A percentile compares a stretch with the other conserved stretches of the same genome.
Conservation (phyloP, 2,888 invertebrate genomes). For the Tubulanus polymorphus region DNA sequence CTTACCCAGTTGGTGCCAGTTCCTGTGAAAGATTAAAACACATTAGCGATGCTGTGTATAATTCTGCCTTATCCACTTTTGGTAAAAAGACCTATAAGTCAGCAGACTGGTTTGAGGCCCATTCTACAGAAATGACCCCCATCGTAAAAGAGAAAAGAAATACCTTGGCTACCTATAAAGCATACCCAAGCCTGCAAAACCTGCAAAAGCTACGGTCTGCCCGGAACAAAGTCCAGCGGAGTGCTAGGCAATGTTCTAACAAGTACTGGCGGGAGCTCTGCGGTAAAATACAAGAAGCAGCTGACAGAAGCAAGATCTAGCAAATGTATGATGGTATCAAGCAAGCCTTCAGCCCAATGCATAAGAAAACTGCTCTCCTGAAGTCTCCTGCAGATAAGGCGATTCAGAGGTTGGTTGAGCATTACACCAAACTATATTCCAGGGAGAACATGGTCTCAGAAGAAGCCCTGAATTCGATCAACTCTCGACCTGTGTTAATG, state of each 20-base stretch:
- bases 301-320: constrained; percentile 9
- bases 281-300: neutral
- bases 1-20: too few relatives aligned
- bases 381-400: constrained; percentile 3
- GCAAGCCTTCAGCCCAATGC: constrained; percentile 10
- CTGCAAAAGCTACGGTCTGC: too few relatives aligned
- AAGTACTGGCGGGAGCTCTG: constrained; percentile 6
- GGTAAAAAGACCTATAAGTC: neutral
- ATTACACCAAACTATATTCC: constrained; percentile 8
- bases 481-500: constrained; percentile 5
- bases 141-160: neutral
- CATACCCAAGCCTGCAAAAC: too few relatives aligned
- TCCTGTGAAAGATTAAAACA: too few relatives aligned
- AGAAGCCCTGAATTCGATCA: constrained; percentile 7
- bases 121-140: neutral
- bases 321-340: constrained; percentile 14
- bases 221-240: too few relatives aligned
- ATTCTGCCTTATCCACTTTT: too few relatives aligned
- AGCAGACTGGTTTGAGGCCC: constrained; percentile 11
- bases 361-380: constrained; percentile 9
- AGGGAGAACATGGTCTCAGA: neutral
- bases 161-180: too few relatives aligned
- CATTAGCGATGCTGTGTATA: too few relatives aligned
- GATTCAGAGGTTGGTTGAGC: constrained; percentile 4
- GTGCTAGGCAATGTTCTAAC: constrained; percentile 6